Evolutionary conservation across 2,888 invertebrate species (phyloP), one percentile per base, ranked within the genome.

Genomic region (Notodonta dromedarius): DNA sequence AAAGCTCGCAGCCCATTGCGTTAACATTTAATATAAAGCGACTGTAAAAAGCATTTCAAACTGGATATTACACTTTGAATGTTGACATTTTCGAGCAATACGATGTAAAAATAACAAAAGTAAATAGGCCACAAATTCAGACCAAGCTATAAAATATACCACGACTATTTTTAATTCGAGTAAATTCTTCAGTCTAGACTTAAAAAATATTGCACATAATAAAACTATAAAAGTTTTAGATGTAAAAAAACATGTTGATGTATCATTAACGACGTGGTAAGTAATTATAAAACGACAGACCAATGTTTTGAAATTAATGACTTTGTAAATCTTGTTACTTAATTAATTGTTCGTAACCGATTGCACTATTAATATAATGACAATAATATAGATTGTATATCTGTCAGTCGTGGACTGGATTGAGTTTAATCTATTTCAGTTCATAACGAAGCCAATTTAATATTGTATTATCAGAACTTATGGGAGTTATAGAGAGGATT

Each of bases 321-420:
- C 39, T 59, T 46, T n/a, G 46, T 44, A 12, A 46, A 46, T n/a
- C 46, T 46, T 7, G 61, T 75, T 66, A 62, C 32, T 60, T 74
- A n/a, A 46, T 46, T 46, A 71, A 69, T 72, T 55, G 57, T 46
- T 55, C 57, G 60, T 65, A 65, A 74, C 60, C 65, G 60, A 59
- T 58, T 48, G 40, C 60, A 60, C 63, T 57, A 68, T 68, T 62
- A 73, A 63, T 3, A 48, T 48, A 48, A 50, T 50, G 50, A 16
- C 16, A 50, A 50, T 50, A 5, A 50, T 50, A 50, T 16, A 50
- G 7, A 16, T 16, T 50, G 50, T 50, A 5, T n/a, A 48, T 48
- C n/a, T n/a, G 7, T 48, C 3, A 13, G n/a, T 48, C 14, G 48
- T 42, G 48, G 48, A 48, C 2, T 48, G 48, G 1, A 48, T 14